Base-by-base conservation (phyloP, 2,888 invertebrate species). In the Acronicta alni region DNA sequence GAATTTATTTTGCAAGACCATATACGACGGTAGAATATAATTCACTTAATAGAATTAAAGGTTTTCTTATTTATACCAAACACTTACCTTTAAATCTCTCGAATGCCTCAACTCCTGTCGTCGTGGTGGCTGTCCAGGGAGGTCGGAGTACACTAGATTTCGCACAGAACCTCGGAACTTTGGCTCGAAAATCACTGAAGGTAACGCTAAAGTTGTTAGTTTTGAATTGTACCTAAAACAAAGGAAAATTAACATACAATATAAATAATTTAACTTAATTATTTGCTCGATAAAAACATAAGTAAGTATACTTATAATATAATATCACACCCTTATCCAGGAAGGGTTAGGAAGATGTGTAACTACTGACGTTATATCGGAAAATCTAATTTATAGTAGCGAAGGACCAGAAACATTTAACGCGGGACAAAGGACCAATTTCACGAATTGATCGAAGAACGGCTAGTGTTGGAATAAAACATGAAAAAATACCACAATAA, bases 161-260 rank as follows among this genome's bases (percentile, higher is more conserved):
- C 99, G 95, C 20, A 99, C 97, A 35, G 97, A 96, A 0, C 99
- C 99, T 38, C 97, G 96, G 90, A 98, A 98, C 80, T 98, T 95
- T 2, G 98, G 98, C 90, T 99, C 98, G 87, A 98, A 98, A 78
- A 98, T 97, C 63, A 98, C 98, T 73, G 98, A 98, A 3, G 98
- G 98, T 69, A 98, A 90, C 1, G 98, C 98, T 63, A 99, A 92
- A 51, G 97, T 95, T 12, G 97, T 97, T 79, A 98, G 93, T 90
- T 98, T 98, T 68, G 97, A 97, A 85, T 97, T 97, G 88, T 98
- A 98, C 82, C 95, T 95, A 85, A 0, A 82, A 84, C 80, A 83
- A 81, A 48, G 60, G 48, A 79, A 57, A 53, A 0, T 30, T 3
- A 30, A 30, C 3, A 12, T 30, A 1, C 9, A 30, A 30, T 30